A percentile compares a stretch with the other conserved stretches of the same genome.
Conservation (phyloP, 2,797 vertebrate species). For the Manis pentadactyla region DNA sequence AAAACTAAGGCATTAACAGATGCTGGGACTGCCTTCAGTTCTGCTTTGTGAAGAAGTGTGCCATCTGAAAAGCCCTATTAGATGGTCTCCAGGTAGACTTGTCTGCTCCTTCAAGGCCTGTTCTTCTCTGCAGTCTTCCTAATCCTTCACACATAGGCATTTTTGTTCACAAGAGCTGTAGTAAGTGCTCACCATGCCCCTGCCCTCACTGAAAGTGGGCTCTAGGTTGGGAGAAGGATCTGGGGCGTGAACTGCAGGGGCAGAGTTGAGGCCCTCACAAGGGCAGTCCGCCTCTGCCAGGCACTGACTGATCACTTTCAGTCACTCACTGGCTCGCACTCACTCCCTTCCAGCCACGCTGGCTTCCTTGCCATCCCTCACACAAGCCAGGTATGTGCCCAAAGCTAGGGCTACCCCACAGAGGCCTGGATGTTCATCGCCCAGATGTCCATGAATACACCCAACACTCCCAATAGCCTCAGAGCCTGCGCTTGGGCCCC, state of each 20-base stretch:
- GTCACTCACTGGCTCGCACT: too few species aligned
- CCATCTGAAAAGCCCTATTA: neutral
- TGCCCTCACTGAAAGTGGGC: neutral
- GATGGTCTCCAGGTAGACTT: neutral
- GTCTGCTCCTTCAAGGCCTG: neutral
- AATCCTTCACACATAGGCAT: neutral
- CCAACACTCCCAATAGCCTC: neutral
- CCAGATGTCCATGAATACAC: neutral
- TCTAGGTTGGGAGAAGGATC: neutral
- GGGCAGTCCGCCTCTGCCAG: fast-evolving
- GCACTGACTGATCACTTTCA: neutral
- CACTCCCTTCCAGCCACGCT: neutral
- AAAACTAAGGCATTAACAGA: neutral
- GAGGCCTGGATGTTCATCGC: neutral
- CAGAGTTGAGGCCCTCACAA: neutral
- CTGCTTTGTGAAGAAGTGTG: neutral
- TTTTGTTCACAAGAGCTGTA: neutral
- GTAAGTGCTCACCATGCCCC: neutral
- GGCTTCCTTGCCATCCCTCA: neutral
- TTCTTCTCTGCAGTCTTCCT: fast-evolving
- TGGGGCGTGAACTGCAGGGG: neutral
- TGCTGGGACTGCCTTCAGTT: neutral
- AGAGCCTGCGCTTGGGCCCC: neutral
- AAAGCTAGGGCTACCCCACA: neutral
- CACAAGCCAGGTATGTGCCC: neutral